These are phyloP conservation scores for Remorina albescens DNA, from an alignment of 2,797 vertebrate species.

Conservation along the genomic window DNA sequence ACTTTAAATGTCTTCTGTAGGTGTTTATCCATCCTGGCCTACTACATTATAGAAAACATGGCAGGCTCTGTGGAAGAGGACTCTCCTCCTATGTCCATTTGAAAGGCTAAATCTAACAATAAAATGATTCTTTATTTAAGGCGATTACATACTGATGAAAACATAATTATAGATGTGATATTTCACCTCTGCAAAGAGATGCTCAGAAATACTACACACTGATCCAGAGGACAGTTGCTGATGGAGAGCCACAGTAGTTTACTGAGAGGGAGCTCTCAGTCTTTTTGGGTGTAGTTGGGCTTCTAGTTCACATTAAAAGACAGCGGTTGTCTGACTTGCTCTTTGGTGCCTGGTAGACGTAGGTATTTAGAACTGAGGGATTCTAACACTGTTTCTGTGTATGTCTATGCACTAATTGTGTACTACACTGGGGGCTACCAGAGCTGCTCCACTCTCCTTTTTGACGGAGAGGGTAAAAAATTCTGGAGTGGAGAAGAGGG, in stretches of 20 bases:
- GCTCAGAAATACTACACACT: too few relatives aligned
- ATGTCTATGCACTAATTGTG: conserved; percentile 4
- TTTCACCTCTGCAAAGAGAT: too few relatives aligned
- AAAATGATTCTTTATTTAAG: too few relatives aligned
- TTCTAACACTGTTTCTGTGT: conserved; percentile 42
- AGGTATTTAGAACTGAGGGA: conserved; percentile 46
- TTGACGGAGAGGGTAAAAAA: conserved; percentile 47
- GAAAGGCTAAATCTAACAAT: too few relatives aligned
- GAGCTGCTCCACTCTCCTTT: conserved; percentile 48
- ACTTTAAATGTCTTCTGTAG: too few relatives aligned
- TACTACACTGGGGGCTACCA: conserved; percentile 38
- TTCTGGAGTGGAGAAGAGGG: conserved; percentile 35
- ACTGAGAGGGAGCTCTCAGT: conserved; percentile 33
- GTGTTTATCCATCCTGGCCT: too few relatives aligned
- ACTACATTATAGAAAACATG: too few relatives aligned
- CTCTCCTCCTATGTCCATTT: too few relatives aligned
- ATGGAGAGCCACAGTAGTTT: conserved; percentile 35
- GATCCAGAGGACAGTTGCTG: conserved; percentile 24
- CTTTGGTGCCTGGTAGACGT: conserved; percentile 57
- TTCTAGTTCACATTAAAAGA: conserved; percentile 71
- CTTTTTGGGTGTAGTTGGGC: conserved; percentile 47
- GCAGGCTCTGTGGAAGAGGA: too few relatives aligned
- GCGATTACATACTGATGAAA: too few relatives aligned
- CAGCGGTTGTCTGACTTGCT: conserved; percentile 58
- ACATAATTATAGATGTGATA: too few relatives aligned